Base-by-base conservation (phyloP, 92 coral and sea anemone species). In the Chrysogorgia sp. region DNA sequence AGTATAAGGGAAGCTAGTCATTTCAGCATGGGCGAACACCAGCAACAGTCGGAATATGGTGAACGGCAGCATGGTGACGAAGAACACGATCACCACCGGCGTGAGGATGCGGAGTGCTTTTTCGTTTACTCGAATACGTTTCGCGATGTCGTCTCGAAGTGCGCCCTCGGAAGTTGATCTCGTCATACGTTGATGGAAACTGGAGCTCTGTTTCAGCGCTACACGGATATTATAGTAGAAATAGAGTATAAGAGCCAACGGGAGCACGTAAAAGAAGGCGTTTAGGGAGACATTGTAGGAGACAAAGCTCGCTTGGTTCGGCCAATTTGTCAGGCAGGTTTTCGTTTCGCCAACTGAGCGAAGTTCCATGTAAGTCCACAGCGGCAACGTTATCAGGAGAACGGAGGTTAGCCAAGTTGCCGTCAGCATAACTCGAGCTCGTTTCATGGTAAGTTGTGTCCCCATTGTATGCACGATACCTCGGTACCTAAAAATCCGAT, bases 81-180 rank as follows among this genome's bases (percentile, higher is more conserved):
- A 83, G 50, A 93, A 93, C 29, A 82, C 81, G 34, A 88, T 72
- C 1, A 93, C 97, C 0, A 93, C 92, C 0, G 97, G 97, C 26
- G 91, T 87, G 21, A 93, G 97, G 40, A 93, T 88, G 76, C 89
- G 91, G 32, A 93, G 84, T 29, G 97, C 97, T 76, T 91, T 93
- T n/a, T 91, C 87, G 84, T 93, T 93, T 5, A 71, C 86, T 10
- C 71, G 88, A 40, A 88, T 91, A 35, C 47, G 75, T 58, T 81
- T 86, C 41, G 75, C 52, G 71, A 64, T 47, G 71, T 64, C 71
- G 48, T 35, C 71, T 15, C 71, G 71, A 3, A 64, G 22, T 33
- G 71, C 71, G 22, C 71, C 40, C 22, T 50, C 48, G 43, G 71
- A 64, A 25, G 47, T 25, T 28, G 48, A 64, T 30, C 43, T 45